Evolutionary conservation across 1,140 invertebrate genomes (phyloP).

Genomic region (Leptinotarsa undecemlineata): DNA sequence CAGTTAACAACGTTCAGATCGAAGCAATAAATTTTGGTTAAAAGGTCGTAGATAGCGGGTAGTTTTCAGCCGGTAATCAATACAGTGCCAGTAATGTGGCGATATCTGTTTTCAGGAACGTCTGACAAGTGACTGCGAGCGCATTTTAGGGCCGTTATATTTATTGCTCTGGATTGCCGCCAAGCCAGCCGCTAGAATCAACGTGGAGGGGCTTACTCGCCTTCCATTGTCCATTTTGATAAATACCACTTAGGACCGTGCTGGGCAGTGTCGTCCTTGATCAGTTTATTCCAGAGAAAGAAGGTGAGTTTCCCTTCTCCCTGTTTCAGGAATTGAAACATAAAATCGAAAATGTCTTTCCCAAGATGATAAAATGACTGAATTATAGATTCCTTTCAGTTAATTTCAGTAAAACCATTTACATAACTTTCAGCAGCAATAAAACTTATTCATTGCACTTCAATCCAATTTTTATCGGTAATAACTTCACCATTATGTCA

Average conservation of each 20-base stretch:
- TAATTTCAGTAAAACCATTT: too few species aligned
- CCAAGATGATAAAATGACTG: too few species aligned
- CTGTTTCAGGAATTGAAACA: too few species aligned
- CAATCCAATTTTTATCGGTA: too few species aligned
- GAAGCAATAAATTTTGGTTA: conserved; percentile 34
- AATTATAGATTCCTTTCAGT: too few species aligned
- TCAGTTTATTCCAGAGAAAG: too few species aligned
- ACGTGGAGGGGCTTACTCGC: conserved; percentile 27
- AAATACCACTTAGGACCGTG: conserved; percentile 22
- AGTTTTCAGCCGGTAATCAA: conserved; percentile 37
- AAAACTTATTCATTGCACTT: too few species aligned
- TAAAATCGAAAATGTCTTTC: too few species aligned
- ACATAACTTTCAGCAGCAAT: too few species aligned
- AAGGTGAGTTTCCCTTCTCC: too few species aligned
- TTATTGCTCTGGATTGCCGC: conserved; percentile 32
- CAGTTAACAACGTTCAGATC: conserved; percentile 25
- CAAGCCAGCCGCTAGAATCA: conserved; percentile 28
- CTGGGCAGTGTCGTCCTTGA: not conserved
- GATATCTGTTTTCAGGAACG: conserved; percentile 37
- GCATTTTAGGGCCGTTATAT: conserved; percentile 28
- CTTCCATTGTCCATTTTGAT: conserved; percentile 33
- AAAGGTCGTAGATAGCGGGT: conserved; percentile 34
- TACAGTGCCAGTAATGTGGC: conserved; percentile 36
- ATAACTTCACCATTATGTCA: too few species aligned
- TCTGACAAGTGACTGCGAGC: conserved; percentile 33